A percentile compares a stretch with the other conserved stretches of the same genome.
These are phyloP conservation scores for Phalacrocorax pelagicus DNA, from an alignment of 2,113 vertebrate genomes.

Conservation along the genomic window DNA sequence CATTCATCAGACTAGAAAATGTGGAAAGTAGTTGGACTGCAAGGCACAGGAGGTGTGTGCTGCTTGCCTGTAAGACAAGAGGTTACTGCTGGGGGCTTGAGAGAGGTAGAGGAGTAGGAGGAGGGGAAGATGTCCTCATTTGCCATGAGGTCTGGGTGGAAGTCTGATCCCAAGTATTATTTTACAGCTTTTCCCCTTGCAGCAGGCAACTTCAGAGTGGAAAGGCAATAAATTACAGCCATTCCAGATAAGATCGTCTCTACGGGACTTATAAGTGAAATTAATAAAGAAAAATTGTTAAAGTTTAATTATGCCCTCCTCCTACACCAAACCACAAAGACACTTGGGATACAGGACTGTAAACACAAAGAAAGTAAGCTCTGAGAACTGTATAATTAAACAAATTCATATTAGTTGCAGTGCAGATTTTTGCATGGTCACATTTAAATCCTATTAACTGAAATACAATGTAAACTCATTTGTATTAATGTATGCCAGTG, in stretches of 20 bases:
- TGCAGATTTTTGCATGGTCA: neutral
- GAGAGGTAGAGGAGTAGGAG: neutral
- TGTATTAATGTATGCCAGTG: neutral
- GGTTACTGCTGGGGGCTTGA: neutral
- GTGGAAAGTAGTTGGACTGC: neutral
- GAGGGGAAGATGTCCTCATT: neutral
- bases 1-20: fast-evolving
- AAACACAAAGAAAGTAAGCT: neutral
- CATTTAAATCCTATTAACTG: constrained; percentile 15
- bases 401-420: neutral
- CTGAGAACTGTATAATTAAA: neutral
- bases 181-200: neutral
- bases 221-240: neutral
- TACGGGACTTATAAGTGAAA: neutral
- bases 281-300: neutral
- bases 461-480: constrained; percentile 23
- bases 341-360: neutral
- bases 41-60: neutral
- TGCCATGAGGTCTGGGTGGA: neutral
- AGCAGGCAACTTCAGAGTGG: neutral
- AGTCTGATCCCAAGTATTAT: neutral
- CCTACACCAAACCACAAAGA: neutral
- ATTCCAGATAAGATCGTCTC: neutral
- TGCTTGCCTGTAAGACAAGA: neutral
- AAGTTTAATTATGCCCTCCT: neutral